Evolutionary conservation across 2,888 invertebrate genomes (phyloP), one percentile per base, ranked within the genome.

Genomic region (Buathra laborator): DNA sequence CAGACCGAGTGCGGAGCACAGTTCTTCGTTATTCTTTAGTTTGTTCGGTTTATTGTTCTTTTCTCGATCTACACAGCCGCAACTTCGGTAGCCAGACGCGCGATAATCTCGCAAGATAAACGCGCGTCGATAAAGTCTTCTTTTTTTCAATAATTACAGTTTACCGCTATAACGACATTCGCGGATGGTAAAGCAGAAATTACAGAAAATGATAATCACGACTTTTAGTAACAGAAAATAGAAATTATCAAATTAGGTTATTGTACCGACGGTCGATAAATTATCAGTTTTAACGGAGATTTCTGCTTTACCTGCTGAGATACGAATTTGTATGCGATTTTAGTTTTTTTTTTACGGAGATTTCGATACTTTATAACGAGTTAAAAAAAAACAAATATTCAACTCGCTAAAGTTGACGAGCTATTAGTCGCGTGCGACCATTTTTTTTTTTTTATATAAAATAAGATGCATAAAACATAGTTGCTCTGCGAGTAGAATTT

Each of bases 251-350:
- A 67, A 4, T 14, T 10, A 24, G 16, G 64, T 3, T 67, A 51
- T 14, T 5, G 19, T 62, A 67, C 37, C 74, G 14, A 59, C 62
- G 12, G 67, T 62, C 16, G 78, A 29, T 68, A 74, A 83, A 6
- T 59, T 66, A 44, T n/a, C 62, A 24, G 56, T 14, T 70, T 9
- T 14, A 16, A 37, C 24, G 48, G 12, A 56, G 37, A n/a, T 62
- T 64, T 44, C 19, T 46, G 19, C 44, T 44, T 51, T 14, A 29
- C 12, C 62, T 1, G n/a, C 37, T 24, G 51, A 44, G 16, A 10
- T 46, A 16, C 29, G 16, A 32, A 16, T 53, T 16, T 32, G 4
- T 29, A 53, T 53, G 9, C 53, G 9, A 53, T 16, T 53, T 7
- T 16, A 3, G 7, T 3, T 53, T 12, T 19, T 53, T 12, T 19